phyloP scores from a whole-genome alignment of 2,113 vertebrate genomes.

The Colinus virginianus region DNA sequence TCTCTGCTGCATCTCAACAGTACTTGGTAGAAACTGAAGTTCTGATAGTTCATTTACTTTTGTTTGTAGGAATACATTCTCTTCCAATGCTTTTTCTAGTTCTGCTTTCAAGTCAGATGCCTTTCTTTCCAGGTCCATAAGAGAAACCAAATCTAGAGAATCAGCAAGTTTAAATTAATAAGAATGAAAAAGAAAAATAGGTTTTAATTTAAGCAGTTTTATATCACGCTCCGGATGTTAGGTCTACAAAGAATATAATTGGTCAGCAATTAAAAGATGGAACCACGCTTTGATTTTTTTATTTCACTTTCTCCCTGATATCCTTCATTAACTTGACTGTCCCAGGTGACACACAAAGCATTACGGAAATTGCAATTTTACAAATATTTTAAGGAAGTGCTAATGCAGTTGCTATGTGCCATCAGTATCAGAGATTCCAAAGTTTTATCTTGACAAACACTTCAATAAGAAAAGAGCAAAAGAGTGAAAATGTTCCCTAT shows the following conservation, averaged over 20 bases:
- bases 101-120: conserved; percentile 77
- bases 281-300: neutral
- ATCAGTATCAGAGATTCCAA: neutral
- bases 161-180: neutral
- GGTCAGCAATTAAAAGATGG: neutral
- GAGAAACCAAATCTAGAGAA: conserved; percentile 61
- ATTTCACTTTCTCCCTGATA: neutral
- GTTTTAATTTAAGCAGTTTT: neutral
- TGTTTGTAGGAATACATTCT: conserved; percentile 72
- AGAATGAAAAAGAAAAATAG: neutral
- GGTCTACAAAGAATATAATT: neutral
- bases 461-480: neutral
- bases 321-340: neutral
- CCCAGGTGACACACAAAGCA: neutral
- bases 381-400: neutral
- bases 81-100: conserved; percentile 74
- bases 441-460: neutral
- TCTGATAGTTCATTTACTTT: conserved; percentile 73
- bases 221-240: neutral
- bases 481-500: neutral
- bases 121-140: conserved; percentile 80
- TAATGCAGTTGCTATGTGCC: neutral
- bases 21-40: conserved; percentile 53
- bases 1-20: conserved; percentile 76
- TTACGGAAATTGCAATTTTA: fast-evolving